Percentiles rank a stretch among this genome's conserved stretches.
These are phyloP conservation scores for Anguilla rostrata DNA, from an alignment of 2,113 vertebrate species.

Conservation along the genomic window DNA sequence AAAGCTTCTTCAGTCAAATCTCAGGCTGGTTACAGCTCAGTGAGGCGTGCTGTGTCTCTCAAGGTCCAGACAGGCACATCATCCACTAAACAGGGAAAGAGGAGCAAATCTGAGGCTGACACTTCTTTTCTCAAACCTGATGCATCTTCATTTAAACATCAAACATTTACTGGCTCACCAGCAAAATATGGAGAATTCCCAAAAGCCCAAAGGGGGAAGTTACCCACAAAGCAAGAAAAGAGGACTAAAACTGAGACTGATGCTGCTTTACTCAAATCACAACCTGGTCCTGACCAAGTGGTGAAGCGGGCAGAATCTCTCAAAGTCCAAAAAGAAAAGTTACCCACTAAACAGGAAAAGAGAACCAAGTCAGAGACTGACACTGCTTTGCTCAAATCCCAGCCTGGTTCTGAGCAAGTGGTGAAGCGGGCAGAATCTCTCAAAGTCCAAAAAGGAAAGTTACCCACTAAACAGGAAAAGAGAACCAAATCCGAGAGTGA, in stretches of 20 bases:
- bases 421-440: conserved; percentile 4
- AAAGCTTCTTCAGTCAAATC: conserved; percentile 65
- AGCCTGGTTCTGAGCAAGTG: neutral
- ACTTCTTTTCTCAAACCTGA: conserved; percentile 20
- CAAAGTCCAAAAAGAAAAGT: conserved; percentile 18
- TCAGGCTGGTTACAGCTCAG: conserved; percentile 46
- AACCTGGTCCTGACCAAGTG: conserved; percentile 2
- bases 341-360: conserved; percentile 50
- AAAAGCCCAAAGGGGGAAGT: neutral
- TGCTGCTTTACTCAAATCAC: conserved; percentile 28
- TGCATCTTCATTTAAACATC: neutral
- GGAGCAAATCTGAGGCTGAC: conserved; percentile 62
- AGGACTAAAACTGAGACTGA: conserved; percentile 13
- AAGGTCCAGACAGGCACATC: conserved; percentile 41
- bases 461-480: conserved; percentile 50
- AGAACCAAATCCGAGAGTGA: conserved; percentile 74
- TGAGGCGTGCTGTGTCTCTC: conserved; percentile 42
- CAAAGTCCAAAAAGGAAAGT: conserved; percentile 19
- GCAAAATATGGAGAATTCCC: neutral
- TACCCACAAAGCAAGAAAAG: conserved; percentile 8
- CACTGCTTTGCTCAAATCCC: conserved; percentile 30
- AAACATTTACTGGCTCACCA: neutral
- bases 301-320: conserved; percentile 15
- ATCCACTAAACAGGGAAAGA: conserved; percentile 35
- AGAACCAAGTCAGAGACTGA: conserved; percentile 74